Base-by-base conservation (phyloP, 2,888 invertebrate species). In the Lepidocyrtinus sp. region DNA sequence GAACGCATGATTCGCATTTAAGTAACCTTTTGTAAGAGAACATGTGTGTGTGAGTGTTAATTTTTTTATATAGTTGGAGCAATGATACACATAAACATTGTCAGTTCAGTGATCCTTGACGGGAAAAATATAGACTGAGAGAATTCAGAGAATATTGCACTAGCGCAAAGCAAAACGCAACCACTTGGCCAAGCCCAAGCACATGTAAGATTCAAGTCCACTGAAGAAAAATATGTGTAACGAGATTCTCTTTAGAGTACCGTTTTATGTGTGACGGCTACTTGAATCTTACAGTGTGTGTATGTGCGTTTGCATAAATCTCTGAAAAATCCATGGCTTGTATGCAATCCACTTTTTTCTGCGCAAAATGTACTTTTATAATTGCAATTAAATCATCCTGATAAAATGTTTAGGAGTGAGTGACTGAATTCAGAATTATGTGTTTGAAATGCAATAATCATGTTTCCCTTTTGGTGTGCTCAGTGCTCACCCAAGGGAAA, bases 21-120 rank as follows among this genome's bases (percentile, higher is more conserved):
- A 65, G 9, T 7, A 63, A 36, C 36, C 36, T 36, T 12, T 9
- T 12, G 12, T 12, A 5, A 36, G 36, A 36, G 12, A 9, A 9
- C 12, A 12, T 36, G 36, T 36, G 36, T 36, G 36, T 36, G 36
- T 36, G 36, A 36, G 12, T 36, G 36, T 36, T 36, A 36, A 36
- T 9, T 36, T 36, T 36, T 36, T 36, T 36, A 12, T 12, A 36
- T 36, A 36, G 36, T 9, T 36, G n/a, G n/a, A n/a, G n/a, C n/a
- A n/a, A n/a, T 36, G 36, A 5, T 46, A 36, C 68, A 64, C 12
- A 68, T 22, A 55, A 70, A 65, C 59, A 76, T 59, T 75, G 67
- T 71, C 70, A 62, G 76, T 71, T 76, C 76, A 76, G 70, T 76
- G 76, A 76, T 76, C 76, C 76, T 76, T 76, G 76, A 76, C 70